phyloP scores from a whole-genome alignment of 1,140 invertebrate species.

The Arctopsyche grandis region DNA sequence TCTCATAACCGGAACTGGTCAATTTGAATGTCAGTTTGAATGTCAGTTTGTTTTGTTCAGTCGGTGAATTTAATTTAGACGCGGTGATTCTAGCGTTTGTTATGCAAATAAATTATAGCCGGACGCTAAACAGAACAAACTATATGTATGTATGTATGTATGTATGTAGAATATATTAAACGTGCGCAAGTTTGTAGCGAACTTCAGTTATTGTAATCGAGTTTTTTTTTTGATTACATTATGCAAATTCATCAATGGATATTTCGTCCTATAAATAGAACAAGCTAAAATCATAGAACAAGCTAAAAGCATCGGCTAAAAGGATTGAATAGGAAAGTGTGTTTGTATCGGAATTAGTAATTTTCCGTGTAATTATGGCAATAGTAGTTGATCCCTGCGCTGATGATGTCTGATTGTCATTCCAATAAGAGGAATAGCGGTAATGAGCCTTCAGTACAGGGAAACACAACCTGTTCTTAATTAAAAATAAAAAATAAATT shows the following conservation, averaged over 20 bases:
- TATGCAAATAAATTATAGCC: slow-evolving; percentile 51
- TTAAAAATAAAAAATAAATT: background rate
- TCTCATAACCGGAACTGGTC: slow-evolving; percentile 27
- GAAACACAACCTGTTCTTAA: background rate
- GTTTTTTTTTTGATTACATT: too few species aligned
- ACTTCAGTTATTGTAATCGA: too few species aligned
- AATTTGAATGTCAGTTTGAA: slow-evolving; percentile 49
- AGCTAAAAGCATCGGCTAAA: too few species aligned
- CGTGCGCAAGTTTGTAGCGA: too few species aligned
- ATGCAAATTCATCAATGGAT: too few species aligned
- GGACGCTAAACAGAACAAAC: slow-evolving; percentile 27
- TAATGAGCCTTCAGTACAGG: slow-evolving; percentile 1
- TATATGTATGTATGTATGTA: background rate
- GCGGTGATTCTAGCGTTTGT: slow-evolving; percentile 45
- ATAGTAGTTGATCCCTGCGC: background rate
- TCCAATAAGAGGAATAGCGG: slow-evolving; percentile 1
- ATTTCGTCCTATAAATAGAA: too few species aligned
- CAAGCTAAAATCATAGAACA: too few species aligned
- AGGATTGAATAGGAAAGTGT: too few species aligned
- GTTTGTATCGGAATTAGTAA: background rate
- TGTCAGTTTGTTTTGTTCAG: slow-evolving; percentile 49
- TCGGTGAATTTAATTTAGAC: slow-evolving; percentile 49
- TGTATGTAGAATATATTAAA: background rate
- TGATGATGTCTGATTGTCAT: slow-evolving; percentile 20
- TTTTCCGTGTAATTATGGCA: slow-evolving; percentile 5